Conservation (phyloP, 1,140 invertebrate genomes). For the Drosophila biarmipes region DNA sequence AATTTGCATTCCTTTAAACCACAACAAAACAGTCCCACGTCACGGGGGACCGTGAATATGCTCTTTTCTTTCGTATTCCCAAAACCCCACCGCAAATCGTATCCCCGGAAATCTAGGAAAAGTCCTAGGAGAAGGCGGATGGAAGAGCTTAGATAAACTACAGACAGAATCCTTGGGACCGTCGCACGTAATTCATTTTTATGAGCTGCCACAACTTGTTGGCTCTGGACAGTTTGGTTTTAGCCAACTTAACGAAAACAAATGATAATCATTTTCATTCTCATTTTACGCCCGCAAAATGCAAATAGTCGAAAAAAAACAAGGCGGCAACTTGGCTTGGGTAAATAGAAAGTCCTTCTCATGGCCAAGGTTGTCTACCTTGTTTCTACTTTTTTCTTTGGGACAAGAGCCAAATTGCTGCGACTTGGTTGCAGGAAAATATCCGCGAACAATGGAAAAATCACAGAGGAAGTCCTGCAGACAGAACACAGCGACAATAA, state of each 20-base stretch:
- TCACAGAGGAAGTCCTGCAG: conserved; percentile 31
- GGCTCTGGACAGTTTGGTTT: conserved; percentile 49
- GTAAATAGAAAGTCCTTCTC: conserved; percentile 39
- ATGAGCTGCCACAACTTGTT: conserved; percentile 73
- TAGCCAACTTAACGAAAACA: conserved; percentile 67
- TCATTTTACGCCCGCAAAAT: conserved; percentile 34
- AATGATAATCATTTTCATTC: conserved; percentile 72
- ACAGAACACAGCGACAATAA: conserved; percentile 44
- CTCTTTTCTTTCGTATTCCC: too few species aligned
- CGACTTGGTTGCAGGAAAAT: conserved; percentile 44
- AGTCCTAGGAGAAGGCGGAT: not conserved
- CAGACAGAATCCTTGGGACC: conserved; percentile 20
- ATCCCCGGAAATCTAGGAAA: conserved; percentile 8
- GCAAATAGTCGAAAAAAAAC: conserved; percentile 43
- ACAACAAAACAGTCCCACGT: conserved; percentile 11
- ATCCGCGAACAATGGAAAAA: conserved; percentile 39
- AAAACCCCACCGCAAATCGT: not conserved
- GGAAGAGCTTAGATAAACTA: conserved; percentile 28
- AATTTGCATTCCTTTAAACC: conserved; percentile 34
- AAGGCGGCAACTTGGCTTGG: conserved; percentile 17
- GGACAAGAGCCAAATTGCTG: conserved; percentile 41
- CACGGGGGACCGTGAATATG: not conserved
- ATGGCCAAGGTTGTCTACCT: conserved; percentile 58
- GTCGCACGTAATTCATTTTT: conserved; percentile 75
- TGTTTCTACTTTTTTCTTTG: conserved; percentile 3